phyloP scores from a whole-genome alignment of 2,888 invertebrate species.

The Metacarcinus magister region DNA sequence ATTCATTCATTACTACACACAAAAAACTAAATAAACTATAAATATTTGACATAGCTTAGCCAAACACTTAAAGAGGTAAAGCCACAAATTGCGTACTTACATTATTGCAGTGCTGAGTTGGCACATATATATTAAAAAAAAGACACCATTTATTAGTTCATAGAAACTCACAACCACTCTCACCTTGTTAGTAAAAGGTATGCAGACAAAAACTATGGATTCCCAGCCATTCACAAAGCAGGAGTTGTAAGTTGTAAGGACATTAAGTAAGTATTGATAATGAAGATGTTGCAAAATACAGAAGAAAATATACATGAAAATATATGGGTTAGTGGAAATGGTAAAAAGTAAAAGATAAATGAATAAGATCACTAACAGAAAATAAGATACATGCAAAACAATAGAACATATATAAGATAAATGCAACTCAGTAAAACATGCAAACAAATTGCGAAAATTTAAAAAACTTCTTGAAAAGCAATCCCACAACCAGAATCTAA shows the following conservation, averaged over 20 bases:
- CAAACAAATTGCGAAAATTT: too few species aligned
- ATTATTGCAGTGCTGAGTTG: neutral
- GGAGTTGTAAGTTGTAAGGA: neutral
- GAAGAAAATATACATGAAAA: neutral
- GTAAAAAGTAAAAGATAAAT: neutral
- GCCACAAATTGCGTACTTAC: neutral
- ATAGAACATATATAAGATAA: neutral
- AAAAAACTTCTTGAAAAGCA: too few species aligned
- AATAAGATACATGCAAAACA: neutral
- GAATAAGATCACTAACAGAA: neutral
- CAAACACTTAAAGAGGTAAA: neutral
- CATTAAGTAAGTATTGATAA: neutral
- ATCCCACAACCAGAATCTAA: too few species aligned
- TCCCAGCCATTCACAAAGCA: neutral
- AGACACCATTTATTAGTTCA: conserved; percentile 19
- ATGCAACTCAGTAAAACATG: neutral
- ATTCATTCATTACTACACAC: neutral
- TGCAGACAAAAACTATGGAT: neutral
- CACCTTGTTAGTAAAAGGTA: neutral
- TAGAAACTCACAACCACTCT: neutral
- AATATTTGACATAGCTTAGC: neutral
- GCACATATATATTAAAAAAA: neutral
- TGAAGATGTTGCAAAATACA: neutral
- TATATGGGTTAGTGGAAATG: neutral
- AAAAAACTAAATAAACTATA: neutral